Evolutionary conservation across 2,797 vertebrate genomes (phyloP), one percentile per base, ranked within the genome.

Genomic region (Gobionotothen gibberifrons): DNA sequence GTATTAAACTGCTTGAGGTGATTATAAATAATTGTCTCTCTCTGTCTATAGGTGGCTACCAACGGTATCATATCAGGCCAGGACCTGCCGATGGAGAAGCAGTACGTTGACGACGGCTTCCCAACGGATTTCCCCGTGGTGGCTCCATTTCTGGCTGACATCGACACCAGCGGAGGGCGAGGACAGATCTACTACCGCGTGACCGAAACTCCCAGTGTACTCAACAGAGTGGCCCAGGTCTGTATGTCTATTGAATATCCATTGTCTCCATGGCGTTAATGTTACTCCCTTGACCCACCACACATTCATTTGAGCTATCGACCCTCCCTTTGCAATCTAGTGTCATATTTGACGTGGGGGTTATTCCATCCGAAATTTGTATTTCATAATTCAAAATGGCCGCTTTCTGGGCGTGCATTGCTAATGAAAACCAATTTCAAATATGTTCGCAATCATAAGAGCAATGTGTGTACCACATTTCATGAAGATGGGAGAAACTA

Each of bases 51-150:
- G 98, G 97, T 99, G 86, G 96, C 97, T 60, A 99, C 98, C 90
- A 99, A 99, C n/a, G 98, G 98, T 32, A 95, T 99, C 93, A 96
- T 99, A 89, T 99, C 98, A 61, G 95, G 95, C 58, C 96, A 97
- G 87, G 97, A 98, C 89, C 95, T 99, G 74, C 98, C 97, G 14
- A 96, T 96, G 93, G 98, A 99, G 85, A 98, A 96, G 74, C 97
- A 99, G 66, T 99, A 99, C 4, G 97, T 99, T 4, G 97, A 99
- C 12, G 96, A 99, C 0, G 95, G 95, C 67, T 96, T 99, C 76
- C 98, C 98, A 26, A 98, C 97, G 0, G 97, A 99, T 82, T 99
- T 99, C 90, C 98, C 98, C 0, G 96, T 94, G 64, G 93, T 99
- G 9, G 97, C 97, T 0, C 97, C 98, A 1, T 99, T 99, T 89